A percentile compares a stretch with the other conserved stretches of the same genome.
These are phyloP conservation scores for Thamnaconus septentrionalis DNA, from an alignment of 2,113 vertebrate species.

Conservation along the genomic window DNA sequence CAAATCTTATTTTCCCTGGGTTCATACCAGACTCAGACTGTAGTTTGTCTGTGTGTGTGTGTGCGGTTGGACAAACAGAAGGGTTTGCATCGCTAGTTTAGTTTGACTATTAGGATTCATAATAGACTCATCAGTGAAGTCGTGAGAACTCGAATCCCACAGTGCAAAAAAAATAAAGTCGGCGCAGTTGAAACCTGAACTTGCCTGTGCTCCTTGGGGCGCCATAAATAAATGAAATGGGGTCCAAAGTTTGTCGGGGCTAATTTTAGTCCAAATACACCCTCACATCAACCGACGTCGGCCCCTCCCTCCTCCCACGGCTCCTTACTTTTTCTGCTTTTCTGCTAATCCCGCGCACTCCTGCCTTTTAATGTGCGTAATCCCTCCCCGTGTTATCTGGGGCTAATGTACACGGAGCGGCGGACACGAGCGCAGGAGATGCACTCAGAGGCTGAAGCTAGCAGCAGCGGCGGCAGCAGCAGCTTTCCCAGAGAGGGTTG, in stretches of 20 bases:
- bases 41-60: slow-evolving; percentile 28
- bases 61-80: slow-evolving; percentile 31
- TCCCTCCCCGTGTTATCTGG: slow-evolving; percentile 38
- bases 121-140: slow-evolving; percentile 59
- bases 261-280: background rate
- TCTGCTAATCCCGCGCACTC: slow-evolving; percentile 43
- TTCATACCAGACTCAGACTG: slow-evolving; percentile 8
- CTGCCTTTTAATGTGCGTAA: slow-evolving; percentile 45
- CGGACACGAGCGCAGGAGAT: slow-evolving; percentile 46
- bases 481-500: slow-evolving; percentile 72
- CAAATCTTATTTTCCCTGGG: no score
- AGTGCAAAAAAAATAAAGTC: slow-evolving; percentile 11
- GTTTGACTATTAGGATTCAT: slow-evolving; percentile 34
- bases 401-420: slow-evolving; percentile 38
- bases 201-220: slow-evolving; percentile 7
- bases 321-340: slow-evolving; percentile 7
- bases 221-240: slow-evolving; percentile 22
- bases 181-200: slow-evolving; percentile 32
- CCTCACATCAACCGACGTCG: no score
- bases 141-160: slow-evolving; percentile 42
- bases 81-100: slow-evolving; percentile 20
- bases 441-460: slow-evolving; percentile 50
- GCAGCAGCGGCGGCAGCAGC: slow-evolving; percentile 43
- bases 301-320: no score
- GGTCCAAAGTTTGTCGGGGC: slow-evolving; percentile 10